Evolutionary conservation across 2,797 vertebrate genomes (phyloP).

Genomic region (Parauchenoglanis ngamensis): DNA sequence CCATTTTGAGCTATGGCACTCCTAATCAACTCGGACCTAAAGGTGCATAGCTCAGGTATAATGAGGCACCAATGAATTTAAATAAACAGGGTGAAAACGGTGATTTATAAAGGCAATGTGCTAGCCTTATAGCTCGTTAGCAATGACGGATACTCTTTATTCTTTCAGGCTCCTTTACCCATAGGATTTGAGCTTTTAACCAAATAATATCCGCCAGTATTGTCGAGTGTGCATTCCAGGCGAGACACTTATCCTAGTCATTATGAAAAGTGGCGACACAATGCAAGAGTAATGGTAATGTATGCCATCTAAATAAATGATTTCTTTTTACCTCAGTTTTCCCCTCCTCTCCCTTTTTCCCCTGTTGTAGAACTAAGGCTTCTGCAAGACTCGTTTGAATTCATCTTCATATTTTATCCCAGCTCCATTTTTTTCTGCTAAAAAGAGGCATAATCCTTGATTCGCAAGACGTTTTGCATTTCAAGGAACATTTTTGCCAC

Average conservation of each 20-base stretch:
- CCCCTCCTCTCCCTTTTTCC: constrained; percentile 57
- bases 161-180: constrained; percentile 88
- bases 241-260: constrained; percentile 83
- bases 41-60: constrained; percentile 99
- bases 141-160: constrained; percentile 94
- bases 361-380: constrained; percentile 73
- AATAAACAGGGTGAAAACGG: constrained; percentile 95
- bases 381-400: constrained; percentile 74
- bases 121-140: constrained; percentile 99
- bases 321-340: constrained; percentile 69
- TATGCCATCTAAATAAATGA: constrained; percentile 81
- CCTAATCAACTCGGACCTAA: constrained; percentile 99
- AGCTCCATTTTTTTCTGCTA: constrained; percentile 67
- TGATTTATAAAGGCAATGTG: constrained; percentile 97
- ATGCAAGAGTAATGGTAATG: constrained; percentile 82
- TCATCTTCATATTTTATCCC: constrained; percentile 81
- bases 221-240: constrained; percentile 78
- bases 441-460: constrained; percentile 80
- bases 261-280: constrained; percentile 85
- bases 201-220: constrained; percentile 84
- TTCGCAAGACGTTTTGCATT: constrained; percentile 82
- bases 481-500: constrained; percentile 74
- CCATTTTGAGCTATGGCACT: constrained; percentile 98
- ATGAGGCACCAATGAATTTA: constrained; percentile 99
- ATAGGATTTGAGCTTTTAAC: constrained; percentile 86